These are phyloP conservation scores for Adela reaumurella DNA, from an alignment of 2,888 invertebrate genomes.

Conservation along the genomic window DNA sequence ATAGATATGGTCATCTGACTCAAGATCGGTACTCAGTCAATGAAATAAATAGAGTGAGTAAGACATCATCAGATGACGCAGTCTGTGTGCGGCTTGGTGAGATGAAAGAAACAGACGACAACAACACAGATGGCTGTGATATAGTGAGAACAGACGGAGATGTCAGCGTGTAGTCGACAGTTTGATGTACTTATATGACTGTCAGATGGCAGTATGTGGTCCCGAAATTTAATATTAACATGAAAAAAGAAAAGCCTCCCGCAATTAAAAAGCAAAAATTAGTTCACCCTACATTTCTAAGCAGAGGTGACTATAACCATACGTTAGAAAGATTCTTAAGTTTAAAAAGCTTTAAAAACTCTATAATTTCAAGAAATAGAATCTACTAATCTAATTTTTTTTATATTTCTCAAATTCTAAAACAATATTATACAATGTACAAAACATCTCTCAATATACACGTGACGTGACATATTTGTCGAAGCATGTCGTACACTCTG, in stretches of 20 bases:
- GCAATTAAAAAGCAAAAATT: background rate
- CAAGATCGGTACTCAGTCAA: too few species aligned
- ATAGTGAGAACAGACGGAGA: too few species aligned
- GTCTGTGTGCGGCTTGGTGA: too few species aligned
- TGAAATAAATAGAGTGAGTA: too few species aligned
- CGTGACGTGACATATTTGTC: background rate
- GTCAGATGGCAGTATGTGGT: conserved; percentile 44
- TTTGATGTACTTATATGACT: too few species aligned
- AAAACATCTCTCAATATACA: background rate
- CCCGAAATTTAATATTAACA: conserved; percentile 52
- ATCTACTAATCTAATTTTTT: background rate
- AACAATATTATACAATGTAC: background rate
- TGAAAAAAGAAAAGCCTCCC: background rate
- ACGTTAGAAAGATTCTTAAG: background rate
- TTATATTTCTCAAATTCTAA: background rate
- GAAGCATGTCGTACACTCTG: background rate
- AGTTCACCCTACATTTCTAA: too few species aligned
- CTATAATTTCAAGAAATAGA: background rate
- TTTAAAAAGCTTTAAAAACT: background rate
- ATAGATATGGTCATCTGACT: too few species aligned
- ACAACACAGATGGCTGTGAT: too few species aligned
- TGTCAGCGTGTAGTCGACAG: too few species aligned
- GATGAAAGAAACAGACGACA: too few species aligned
- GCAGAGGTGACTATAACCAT: background rate
- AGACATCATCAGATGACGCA: too few species aligned